Conservation (phyloP, 2,888 invertebrate genomes). For the Drosophila testacea region DNA sequence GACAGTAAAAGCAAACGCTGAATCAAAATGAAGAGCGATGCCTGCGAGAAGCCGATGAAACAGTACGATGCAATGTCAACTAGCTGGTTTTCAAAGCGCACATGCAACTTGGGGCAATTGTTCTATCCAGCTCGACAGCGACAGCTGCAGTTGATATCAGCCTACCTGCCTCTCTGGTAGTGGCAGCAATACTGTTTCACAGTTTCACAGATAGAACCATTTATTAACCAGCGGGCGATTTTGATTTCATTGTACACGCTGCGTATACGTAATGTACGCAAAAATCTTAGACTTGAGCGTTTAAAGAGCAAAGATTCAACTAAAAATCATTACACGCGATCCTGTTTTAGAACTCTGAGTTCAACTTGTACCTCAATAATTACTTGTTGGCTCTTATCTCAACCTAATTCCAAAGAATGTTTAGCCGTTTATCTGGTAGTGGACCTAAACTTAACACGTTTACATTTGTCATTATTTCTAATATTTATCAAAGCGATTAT, state of each 20-base stretch:
- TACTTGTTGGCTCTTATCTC: too few species aligned
- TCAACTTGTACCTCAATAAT: too few species aligned
- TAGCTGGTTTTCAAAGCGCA: conserved; percentile 16
- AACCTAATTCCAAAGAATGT: not conserved
- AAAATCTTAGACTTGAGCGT: not conserved
- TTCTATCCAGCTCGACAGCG: not conserved
- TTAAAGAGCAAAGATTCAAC: not conserved
- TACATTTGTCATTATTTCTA: conserved; percentile 4
- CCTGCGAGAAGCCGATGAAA: conserved; percentile 54
- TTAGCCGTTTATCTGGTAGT: not conserved
- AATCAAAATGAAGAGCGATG: conserved; percentile 51
- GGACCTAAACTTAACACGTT: not conserved
- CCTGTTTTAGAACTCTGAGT: not conserved
- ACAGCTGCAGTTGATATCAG: conserved; percentile 20
- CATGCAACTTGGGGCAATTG: conserved; percentile 10
- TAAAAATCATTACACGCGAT: conserved; percentile 14
- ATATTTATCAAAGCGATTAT: conserved; percentile 31
- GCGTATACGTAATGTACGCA: conserved; percentile 23
- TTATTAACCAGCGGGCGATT: conserved; percentile 41
- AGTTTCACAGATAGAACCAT: conserved; percentile 16
- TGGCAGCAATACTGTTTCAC: not conserved
- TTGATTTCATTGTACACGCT: conserved; percentile 12
- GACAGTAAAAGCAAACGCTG: conserved; percentile 36
- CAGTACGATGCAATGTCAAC: conserved; percentile 37
- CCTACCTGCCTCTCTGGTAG: conserved; percentile 1